Percentiles rank a stretch among this genome's conserved stretches.
Evolutionary conservation across 1,140 invertebrate genomes (phyloP).

Genomic region (Papilio aristodemus): DNA sequence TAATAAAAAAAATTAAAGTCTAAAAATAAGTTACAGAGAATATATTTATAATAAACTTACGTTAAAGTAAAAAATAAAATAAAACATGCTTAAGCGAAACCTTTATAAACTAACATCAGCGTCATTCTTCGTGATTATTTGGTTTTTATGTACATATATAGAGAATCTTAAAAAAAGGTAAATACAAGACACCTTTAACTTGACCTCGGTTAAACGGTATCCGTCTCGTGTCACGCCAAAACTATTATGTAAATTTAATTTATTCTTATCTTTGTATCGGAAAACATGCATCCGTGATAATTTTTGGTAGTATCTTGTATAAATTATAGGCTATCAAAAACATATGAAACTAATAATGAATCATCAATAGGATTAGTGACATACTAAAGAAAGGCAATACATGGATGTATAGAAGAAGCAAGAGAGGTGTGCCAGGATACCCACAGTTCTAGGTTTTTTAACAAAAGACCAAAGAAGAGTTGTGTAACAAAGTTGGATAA

Average conservation of each 20-base stretch:
- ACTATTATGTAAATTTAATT: slow-evolving; percentile 32
- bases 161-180: slow-evolving; percentile 23
- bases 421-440: too few species aligned
- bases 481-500: too few species aligned
- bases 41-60: too few species aligned
- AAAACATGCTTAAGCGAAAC: neutral
- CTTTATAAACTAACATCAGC: slow-evolving; percentile 1
- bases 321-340: neutral
- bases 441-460: too few species aligned
- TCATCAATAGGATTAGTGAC: too few species aligned
- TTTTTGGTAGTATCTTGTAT: neutral
- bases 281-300: slow-evolving; percentile 4
- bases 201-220: slow-evolving; percentile 39
- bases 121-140: slow-evolving; percentile 12
- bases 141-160: slow-evolving; percentile 12
- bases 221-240: slow-evolving; percentile 40
- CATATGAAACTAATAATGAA: neutral
- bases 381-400: too few species aligned
- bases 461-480: too few species aligned
- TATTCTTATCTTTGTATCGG: slow-evolving; percentile 6
- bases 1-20: too few species aligned
- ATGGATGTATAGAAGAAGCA: too few species aligned
- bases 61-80: neutral
- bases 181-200: slow-evolving; percentile 29
- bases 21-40: too few species aligned